Evolutionary conservation across 2,888 invertebrate genomes (phyloP), one percentile per base, ranked within the genome.

Genomic region (Drosophila mercatorum): DNA sequence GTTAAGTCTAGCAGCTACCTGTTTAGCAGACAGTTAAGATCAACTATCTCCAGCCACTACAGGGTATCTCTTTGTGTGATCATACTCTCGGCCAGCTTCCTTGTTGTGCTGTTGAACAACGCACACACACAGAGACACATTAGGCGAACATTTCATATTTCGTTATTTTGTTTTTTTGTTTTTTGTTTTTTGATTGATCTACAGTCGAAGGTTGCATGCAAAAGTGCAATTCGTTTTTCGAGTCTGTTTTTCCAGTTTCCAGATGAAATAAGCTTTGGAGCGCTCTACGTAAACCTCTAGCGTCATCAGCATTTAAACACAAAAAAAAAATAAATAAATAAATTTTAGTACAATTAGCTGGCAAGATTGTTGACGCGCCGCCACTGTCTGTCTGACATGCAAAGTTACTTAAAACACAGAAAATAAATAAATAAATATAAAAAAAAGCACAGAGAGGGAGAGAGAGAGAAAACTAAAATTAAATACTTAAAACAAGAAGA

Each of bases 141-240:
- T 34, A 40, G 43, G 55, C 38, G 58, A 68, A 62, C 71, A 78
- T 66, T 67, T 63, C 65, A 71, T 72, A 52, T 47, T 53, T 72
- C 28, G 31, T 44, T 44, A 40, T 68, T 41, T 46, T 28, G 31
- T 55, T 78, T 78, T 11, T 34, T 34, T 5, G 11, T n/a, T n/a
- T 68, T 41, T 46, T 28, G 31, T 88, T 84, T 84, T 88, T 84
- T 84, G 84, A 84, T 84, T 88, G 88, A 84, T 88, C 88, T 84
- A 86, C 84, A 83, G 83, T 68, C 78, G 89, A 84, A 87, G 85
- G 84, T 81, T 89, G 82, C 86, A 89, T 87, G 89, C 89, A 87
- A 89, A 87, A 87, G 80, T 87, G 86, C 86, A 87, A 87, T 86
- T 78, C 80, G 80, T 72, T 76, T 71, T 51, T 72, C 60, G 68